A percentile compares a stretch with the other conserved stretches of the same genome.
Conservation (phyloP, 2,113 vertebrate genomes). For the Meleagris gallopavo region DNA sequence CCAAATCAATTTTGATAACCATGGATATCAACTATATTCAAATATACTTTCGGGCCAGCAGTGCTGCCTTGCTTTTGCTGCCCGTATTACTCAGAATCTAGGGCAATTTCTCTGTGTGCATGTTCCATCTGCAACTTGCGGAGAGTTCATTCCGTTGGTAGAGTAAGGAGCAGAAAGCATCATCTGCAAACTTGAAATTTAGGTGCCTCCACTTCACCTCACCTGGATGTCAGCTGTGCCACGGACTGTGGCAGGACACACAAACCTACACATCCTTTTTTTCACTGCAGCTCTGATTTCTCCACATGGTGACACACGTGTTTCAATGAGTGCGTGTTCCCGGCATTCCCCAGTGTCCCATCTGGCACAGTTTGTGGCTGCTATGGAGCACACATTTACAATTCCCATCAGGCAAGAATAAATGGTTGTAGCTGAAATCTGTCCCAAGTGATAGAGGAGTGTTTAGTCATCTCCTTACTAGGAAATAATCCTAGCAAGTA, state of each 20-base stretch:
- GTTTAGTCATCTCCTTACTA: conserved; percentile 46
- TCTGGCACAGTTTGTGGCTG: conserved; percentile 34
- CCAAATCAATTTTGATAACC: neutral
- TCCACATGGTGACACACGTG: neutral
- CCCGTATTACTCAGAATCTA: neutral
- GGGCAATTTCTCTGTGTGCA: neutral
- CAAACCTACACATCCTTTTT: neutral
- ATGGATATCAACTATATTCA: neutral
- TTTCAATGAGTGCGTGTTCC: neutral
- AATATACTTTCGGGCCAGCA: neutral
- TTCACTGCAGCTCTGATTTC: conserved; percentile 20
- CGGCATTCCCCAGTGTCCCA: neutral
- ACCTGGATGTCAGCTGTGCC: neutral
- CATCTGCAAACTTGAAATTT: neutral
- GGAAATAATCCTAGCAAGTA: conserved; percentile 52
- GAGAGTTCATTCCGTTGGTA: neutral
- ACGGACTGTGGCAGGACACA: neutral
- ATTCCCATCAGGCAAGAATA: conserved; percentile 58
- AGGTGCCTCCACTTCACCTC: neutral
- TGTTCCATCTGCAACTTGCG: neutral
- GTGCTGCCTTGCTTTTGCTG: neutral
- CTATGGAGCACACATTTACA: conserved; percentile 33
- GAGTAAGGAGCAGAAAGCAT: neutral
- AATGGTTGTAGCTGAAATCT: conserved; percentile 46
- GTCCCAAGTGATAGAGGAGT: conserved; percentile 5